These are phyloP conservation scores for Streptopelia turtur DNA, from an alignment of 2,797 vertebrate genomes.

Conservation along the genomic window DNA sequence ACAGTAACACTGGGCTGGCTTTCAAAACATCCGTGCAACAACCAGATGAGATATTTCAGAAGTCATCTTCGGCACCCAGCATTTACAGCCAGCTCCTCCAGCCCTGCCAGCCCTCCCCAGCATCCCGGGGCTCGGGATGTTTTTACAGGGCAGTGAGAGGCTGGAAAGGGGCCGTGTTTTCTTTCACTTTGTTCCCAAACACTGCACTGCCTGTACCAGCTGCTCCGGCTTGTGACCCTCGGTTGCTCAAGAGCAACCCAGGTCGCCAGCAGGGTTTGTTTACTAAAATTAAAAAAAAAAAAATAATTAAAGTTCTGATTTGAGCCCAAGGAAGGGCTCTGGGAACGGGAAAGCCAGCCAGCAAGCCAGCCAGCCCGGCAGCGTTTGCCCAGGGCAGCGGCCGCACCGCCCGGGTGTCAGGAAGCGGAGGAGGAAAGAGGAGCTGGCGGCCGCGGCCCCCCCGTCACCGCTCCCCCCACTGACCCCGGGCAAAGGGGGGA, in stretches of 20 bases:
- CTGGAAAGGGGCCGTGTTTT: neutral
- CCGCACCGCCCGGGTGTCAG: neutral
- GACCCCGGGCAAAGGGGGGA: constrained; percentile 1
- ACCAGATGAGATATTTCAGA: neutral
- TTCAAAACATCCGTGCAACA: neutral
- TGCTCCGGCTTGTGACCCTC: neutral
- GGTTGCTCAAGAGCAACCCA: constrained; percentile 54
- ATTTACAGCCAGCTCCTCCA: neutral
- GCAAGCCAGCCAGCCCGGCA: neutral
- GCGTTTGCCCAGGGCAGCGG: neutral
- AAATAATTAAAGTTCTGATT: neutral
- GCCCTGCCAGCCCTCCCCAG: neutral
- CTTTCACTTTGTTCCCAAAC: neutral
- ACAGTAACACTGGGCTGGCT: neutral
- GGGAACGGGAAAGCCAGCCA: neutral
- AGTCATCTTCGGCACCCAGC: neutral
- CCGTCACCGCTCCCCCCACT: neutral
- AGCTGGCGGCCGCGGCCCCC: neutral
- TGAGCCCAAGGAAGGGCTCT: neutral
- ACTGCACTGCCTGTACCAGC: neutral
- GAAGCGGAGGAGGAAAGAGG: constrained; percentile 27
- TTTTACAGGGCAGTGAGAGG: neutral
- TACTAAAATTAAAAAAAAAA: neutral
- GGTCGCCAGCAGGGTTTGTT: constrained; percentile 48
- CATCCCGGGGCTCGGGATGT: neutral